A percentile compares a stretch with the other conserved stretches of the same genome.
phyloP scores from a whole-genome alignment of 2,797 vertebrate genomes.

The Siniperca undulata region DNA sequence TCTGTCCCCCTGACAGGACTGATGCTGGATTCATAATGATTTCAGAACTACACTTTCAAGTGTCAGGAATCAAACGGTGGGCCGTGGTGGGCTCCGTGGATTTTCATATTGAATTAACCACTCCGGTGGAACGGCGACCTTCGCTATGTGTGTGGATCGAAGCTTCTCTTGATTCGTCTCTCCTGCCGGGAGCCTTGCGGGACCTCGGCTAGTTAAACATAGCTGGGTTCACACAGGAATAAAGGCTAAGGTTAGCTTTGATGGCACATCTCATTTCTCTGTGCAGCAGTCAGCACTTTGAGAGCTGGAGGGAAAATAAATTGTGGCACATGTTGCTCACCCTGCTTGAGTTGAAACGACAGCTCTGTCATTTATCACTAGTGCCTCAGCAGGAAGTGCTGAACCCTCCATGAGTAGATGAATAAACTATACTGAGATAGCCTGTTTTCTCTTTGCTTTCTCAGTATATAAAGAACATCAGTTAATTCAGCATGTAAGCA shows the following conservation, averaged over 20 bases:
- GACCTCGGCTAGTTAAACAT: conserved; percentile 60
- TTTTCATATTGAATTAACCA: conserved; percentile 66
- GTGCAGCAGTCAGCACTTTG: conserved; percentile 62
- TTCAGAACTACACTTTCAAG: conserved; percentile 47
- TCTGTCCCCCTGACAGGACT: not conserved
- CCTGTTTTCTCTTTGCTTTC: conserved; percentile 14
- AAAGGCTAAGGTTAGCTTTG: conserved; percentile 72
- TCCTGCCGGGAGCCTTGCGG: conserved; percentile 43
- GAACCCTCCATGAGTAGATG: conserved; percentile 27
- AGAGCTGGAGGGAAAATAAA: conserved; percentile 55
- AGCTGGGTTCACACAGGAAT: conserved; percentile 48
- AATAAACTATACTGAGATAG: conserved; percentile 33
- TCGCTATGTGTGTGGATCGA: conserved; percentile 45
- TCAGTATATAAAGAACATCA: not conserved
- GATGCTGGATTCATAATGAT: conserved; percentile 23
- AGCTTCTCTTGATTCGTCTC: conserved; percentile 51
- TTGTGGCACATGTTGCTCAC: conserved; percentile 63
- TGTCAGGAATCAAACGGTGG: conserved; percentile 51
- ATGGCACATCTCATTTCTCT: conserved; percentile 68
- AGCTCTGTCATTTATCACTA: conserved; percentile 59
- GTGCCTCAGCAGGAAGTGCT: conserved; percentile 43
- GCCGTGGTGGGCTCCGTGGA: conserved; percentile 16
- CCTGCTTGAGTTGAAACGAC: conserved; percentile 58
- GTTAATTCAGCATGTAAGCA: conserved; percentile 5
- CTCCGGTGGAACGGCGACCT: conserved; percentile 45